Evolutionary conservation across 2,113 vertebrate species (phyloP), one percentile per base, ranked within the genome.

Genomic region (Chionodraco myersi): DNA sequence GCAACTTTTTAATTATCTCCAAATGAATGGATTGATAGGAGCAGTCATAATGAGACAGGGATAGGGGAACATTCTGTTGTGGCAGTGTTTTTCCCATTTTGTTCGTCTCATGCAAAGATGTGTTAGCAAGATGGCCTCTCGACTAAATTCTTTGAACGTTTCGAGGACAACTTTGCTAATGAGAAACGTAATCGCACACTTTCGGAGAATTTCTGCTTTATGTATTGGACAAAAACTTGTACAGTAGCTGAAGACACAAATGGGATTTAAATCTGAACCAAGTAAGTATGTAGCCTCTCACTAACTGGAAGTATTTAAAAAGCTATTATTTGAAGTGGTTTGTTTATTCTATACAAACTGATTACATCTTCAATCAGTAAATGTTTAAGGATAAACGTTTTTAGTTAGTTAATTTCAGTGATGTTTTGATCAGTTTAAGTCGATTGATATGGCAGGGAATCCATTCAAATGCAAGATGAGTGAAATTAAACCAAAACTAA

Each of bases 1-100:
- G 91, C 89, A 80, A 91, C 82, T 92, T 93, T 89, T 89, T 92
- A 89, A 93, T 93, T 93, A 88, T 93, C 84, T 92, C 90, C 86
- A 90, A 94, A 93, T 91, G 83, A 91, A 93, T 84, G 89, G 81
- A 91, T 87, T 90, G 77, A 86, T 87, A 83, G 76, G 83, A 79
- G 53, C 41, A 10, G 85, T 51, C 36, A 12, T 82, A 85, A 91
- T 78, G 44, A 86, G 83, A 69, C 49, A 5, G 52, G 62, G 77
- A 89, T 67, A 69, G 71, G 59, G 61, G 44, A 77, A 77, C 62
- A 51, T 83, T 90, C 68, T 86, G 75, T 88, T 52, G 75, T 69
- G 68, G 66, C 59, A 64, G 10, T 21, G 49, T 63, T 80, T 76
- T 41, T 65, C 41, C 77, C 41, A 48, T 68, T 77, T 76, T 63